phyloP scores from a whole-genome alignment of 2,888 invertebrate species.

The Ceraclea dissimilis region DNA sequence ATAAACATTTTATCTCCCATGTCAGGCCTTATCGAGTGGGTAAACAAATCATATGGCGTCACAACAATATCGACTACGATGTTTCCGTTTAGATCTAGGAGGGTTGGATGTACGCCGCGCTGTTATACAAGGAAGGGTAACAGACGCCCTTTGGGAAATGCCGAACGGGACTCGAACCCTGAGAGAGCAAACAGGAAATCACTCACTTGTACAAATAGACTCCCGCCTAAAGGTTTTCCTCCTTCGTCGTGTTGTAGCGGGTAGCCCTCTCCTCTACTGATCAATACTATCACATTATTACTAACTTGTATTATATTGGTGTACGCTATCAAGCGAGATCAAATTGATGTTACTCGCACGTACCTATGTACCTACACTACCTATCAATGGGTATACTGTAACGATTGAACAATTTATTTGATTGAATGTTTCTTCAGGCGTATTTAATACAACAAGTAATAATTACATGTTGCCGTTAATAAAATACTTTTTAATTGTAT shows the following conservation, averaged over 20 bases:
- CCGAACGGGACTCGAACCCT: conserved; percentile 10
- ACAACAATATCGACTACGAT: not conserved
- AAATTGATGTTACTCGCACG: too few relatives aligned
- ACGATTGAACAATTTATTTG: too few relatives aligned
- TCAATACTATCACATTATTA: not conserved
- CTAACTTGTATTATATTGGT: too few relatives aligned
- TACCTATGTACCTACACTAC: too few relatives aligned
- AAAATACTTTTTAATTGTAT: too few relatives aligned
- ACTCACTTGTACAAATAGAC: conserved; percentile 27
- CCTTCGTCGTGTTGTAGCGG: not conserved
- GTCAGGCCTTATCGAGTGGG: not conserved
- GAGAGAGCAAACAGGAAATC: conserved; percentile 26
- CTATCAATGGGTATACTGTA: too few relatives aligned
- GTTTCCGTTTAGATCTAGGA: not conserved
- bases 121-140: not conserved
- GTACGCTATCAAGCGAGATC: too few relatives aligned
- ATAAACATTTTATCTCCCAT: not conserved
- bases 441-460: too few relatives aligned
- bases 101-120: not conserved
- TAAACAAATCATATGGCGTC: conserved; percentile 1
- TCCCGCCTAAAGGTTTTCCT: conserved; percentile 9
- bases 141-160: conserved; percentile 21
- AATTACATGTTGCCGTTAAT: too few relatives aligned
- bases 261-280: not conserved
- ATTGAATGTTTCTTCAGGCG: too few relatives aligned